Evolutionary conservation across 2,888 invertebrate species (phyloP).

Genomic region (Arge pagana): DNA sequence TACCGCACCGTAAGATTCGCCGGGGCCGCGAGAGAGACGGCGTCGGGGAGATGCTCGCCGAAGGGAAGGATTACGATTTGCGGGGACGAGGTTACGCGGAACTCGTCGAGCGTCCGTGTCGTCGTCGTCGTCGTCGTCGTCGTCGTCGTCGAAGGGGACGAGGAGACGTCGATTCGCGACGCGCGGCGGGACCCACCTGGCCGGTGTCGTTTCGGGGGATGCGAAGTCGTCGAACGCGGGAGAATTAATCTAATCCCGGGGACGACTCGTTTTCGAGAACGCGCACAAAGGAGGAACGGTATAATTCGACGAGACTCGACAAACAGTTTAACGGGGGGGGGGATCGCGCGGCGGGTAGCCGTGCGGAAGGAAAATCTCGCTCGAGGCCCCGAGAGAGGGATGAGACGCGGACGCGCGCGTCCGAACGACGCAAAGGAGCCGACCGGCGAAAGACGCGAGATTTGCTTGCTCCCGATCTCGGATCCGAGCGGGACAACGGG

Average conservation of each 20-base stretch:
- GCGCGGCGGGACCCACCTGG: constrained; percentile 22
- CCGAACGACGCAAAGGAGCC: not conserved
- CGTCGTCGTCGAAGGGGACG: constrained; percentile 11
- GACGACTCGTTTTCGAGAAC: constrained; percentile 36
- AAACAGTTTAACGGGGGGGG: constrained; percentile 46
- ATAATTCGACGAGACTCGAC: constrained; percentile 51
- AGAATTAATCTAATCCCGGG: constrained; percentile 50
- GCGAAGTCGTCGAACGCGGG: constrained; percentile 34
- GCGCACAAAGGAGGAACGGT: constrained; percentile 42
- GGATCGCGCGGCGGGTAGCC: constrained; percentile 14
- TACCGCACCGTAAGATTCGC: too few species aligned
- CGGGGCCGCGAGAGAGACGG: too few species aligned
- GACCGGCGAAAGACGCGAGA: not conserved
- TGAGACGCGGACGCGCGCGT: too few species aligned
- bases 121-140: constrained; percentile 16
- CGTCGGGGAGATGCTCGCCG: too few species aligned
- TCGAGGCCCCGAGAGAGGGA: constrained; percentile 10
- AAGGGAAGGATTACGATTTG: too few species aligned
- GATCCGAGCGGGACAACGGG: too few species aligned
- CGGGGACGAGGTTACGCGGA: too few species aligned
- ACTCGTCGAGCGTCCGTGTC: too few species aligned
- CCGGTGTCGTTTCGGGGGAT: not conserved
- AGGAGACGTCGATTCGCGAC: constrained; percentile 32
- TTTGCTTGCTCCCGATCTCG: too few species aligned
- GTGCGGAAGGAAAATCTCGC: constrained; percentile 19